These are phyloP conservation scores for Benitochromis conjunctus DNA, from an alignment of 2,113 vertebrate genomes.

Conservation along the genomic window DNA sequence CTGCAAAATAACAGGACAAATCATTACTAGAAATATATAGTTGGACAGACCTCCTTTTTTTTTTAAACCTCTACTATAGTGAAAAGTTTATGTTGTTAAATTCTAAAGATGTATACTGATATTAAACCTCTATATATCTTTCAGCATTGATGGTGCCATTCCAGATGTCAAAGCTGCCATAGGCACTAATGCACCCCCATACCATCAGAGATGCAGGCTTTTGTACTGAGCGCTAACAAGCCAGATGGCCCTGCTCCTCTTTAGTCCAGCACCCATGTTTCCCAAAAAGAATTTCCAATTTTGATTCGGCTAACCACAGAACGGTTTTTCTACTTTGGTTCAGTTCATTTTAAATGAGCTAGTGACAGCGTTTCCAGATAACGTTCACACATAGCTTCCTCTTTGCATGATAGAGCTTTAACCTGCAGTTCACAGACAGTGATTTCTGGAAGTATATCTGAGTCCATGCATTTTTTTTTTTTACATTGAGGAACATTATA, in stretches of 20 bases:
- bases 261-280: not conserved
- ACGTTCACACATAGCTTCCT: not conserved
- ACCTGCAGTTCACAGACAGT: not conserved
- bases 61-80: not conserved
- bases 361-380: not conserved
- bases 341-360: not conserved
- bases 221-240: too few relatives aligned
- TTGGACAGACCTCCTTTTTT: not conserved
- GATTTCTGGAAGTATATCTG: not conserved
- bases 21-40: not conserved
- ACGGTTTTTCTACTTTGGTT: not conserved
- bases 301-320: not conserved
- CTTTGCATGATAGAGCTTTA: not conserved
- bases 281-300: not conserved
- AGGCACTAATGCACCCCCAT: not conserved
- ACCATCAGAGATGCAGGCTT: too few relatives aligned
- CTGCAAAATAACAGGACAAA: slow-evolving; percentile 43
- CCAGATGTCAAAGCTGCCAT: not conserved
- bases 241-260: not conserved
- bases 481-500: not conserved
- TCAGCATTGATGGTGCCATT: not conserved
- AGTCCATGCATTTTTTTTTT: not conserved
- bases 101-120: not conserved
- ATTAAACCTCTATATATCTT: not conserved
- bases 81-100: not conserved